Evolutionary conservation across 2,113 vertebrate genomes (phyloP), one percentile per base, ranked within the genome.

Genomic region (Cyrtonyx montezumae): DNA sequence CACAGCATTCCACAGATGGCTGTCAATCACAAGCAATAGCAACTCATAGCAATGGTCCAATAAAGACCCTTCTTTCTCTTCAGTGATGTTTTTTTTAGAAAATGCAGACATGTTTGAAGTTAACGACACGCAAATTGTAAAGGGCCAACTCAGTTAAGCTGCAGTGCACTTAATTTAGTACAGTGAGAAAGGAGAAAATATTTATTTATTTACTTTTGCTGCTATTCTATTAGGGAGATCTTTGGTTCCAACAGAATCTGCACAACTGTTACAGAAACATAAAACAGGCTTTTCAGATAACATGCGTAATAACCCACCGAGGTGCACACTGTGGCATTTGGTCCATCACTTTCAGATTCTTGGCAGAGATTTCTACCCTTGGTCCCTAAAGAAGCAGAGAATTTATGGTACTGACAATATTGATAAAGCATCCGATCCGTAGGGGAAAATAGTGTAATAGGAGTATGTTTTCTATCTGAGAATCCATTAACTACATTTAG

Each of bases 321-420:
- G 99, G 99, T 61, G 99, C 99, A 87, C 96, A 97, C 71, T 98
- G 98, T 40, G 99, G 98, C 98, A 99, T 99, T 98, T 99, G 98
- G 97, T 99, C 99, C 98, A 99, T 99, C 93, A 99, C 98, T 96
- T 98, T 99, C 71, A 99, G 98, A 93, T 99, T 99, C 97, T 99
- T 99, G 91, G 99, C 99, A 93, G 99, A 98, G 92, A 99, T 99
- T 97, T 99, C 99, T 78, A 99, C 99, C 96, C 99, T 97, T 87
- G 99, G 98, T 76, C 99, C 99, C 99, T 99, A 88, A 76, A 84
- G 82, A 93, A 95, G 92, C 36, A 96, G 66, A 91, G 21, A 62
- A 40, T 30, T 78, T 82, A 90, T 76, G 49, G 75, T 37, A 89
- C 69, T 40, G 30, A 80, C 63, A 91, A 37, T 77, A 92, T 45